Conservation (phyloP, 2,888 invertebrate genomes). For the Cheilosia soror region DNA sequence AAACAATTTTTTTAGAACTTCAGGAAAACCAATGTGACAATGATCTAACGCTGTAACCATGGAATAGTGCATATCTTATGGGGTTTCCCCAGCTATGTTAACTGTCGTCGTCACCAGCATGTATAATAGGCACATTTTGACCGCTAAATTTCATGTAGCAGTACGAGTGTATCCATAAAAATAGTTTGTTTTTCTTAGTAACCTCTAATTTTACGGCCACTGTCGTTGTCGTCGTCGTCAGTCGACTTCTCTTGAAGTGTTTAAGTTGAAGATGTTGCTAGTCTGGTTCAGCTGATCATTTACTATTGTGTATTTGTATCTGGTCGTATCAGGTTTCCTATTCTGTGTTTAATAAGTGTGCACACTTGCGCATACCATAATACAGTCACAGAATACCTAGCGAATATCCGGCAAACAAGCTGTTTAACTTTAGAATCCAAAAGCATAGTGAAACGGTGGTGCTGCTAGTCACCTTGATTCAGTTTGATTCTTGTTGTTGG, state of each 20-base stretch:
- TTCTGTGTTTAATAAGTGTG: constrained; percentile 35
- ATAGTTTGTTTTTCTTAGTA: constrained; percentile 22
- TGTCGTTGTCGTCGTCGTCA: constrained; percentile 14
- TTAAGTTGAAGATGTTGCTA: constrained; percentile 52
- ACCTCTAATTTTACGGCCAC: constrained; percentile 34
- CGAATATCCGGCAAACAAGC: constrained; percentile 68
- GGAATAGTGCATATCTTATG: constrained; percentile 48
- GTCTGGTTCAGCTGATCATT: constrained; percentile 61
- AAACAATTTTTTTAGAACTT: not conserved
- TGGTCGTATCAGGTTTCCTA: constrained; percentile 60
- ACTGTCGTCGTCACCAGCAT: constrained; percentile 46
- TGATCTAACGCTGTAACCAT: constrained; percentile 18
- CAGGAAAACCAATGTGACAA: constrained; percentile 38
- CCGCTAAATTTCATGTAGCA: constrained; percentile 57
- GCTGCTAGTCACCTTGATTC: constrained; percentile 77
- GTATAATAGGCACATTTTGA: constrained; percentile 42
- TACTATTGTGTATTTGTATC: constrained; percentile 38
- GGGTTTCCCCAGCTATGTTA: constrained; percentile 70
- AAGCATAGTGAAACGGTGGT: constrained; percentile 73
- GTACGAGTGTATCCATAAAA: constrained; percentile 15
- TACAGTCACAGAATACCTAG: constrained; percentile 53
- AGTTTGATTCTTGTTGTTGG: constrained; percentile 84
- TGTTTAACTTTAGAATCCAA: constrained; percentile 66
- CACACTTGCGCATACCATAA: constrained; percentile 44
- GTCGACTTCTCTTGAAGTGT: constrained; percentile 30